phyloP scores from a whole-genome alignment of 2,888 invertebrate genomes.

The Hyppa rectilinea region DNA sequence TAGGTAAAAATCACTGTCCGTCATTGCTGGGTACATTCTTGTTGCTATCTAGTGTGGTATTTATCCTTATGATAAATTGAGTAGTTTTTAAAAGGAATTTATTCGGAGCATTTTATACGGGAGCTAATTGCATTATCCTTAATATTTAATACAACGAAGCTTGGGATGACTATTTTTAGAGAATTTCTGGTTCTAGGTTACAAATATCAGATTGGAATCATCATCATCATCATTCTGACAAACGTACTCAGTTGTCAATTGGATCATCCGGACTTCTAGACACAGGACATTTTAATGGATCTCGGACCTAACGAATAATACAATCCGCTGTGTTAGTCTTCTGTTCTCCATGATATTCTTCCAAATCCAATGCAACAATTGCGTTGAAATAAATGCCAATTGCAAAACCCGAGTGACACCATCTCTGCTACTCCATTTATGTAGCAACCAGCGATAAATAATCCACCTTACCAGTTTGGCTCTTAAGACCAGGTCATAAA shows the following conservation, averaged over 20 bases:
- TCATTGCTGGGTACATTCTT: slow-evolving; percentile 57
- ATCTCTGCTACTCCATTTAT: slow-evolving; percentile 14
- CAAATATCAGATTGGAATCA: not conserved
- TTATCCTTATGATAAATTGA: slow-evolving; percentile 33
- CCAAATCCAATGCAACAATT: not conserved
- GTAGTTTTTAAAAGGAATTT: not conserved
- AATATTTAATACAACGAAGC: no score
- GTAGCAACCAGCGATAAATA: slow-evolving; percentile 53
- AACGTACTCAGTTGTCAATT: not conserved
- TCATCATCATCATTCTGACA: not conserved
- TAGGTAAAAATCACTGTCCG: slow-evolving; percentile 59
- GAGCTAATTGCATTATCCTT: not conserved
- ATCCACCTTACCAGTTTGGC: slow-evolving; percentile 67
- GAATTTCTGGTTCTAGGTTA: not conserved
- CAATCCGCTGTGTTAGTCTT: not conserved
- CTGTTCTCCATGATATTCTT: not conserved
- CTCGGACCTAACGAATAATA: not conserved
- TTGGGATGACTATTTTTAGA: not conserved
- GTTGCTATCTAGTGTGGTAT: slow-evolving; percentile 26
- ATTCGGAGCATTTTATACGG: slow-evolving; percentile 5
- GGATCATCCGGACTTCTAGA: not conserved
- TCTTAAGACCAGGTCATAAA: slow-evolving; percentile 53
- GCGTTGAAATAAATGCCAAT: slow-evolving; percentile 1
- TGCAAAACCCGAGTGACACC: slow-evolving; percentile 7
- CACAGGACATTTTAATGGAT: not conserved